Evolutionary conservation across 1,140 invertebrate species (phyloP).

Genomic region (Notospermus geniculatus): DNA sequence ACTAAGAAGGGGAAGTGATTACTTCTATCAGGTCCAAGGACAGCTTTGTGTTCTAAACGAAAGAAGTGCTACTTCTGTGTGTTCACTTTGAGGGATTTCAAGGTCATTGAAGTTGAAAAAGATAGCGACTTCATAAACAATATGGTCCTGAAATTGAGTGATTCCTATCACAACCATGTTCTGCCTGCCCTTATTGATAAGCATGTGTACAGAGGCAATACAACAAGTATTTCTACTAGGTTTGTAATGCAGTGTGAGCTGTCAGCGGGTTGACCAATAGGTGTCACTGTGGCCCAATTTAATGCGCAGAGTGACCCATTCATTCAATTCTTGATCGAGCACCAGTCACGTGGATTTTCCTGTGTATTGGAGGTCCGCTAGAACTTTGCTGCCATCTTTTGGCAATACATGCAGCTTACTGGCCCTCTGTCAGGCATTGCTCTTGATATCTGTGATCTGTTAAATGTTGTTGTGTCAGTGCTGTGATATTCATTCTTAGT

Average conservation of each 20-base stretch:
- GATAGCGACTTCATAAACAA: conserved; percentile 19
- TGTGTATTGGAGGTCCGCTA: too few relatives aligned
- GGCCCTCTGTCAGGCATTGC: conserved; percentile 9
- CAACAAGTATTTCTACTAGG: background rate
- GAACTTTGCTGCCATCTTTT: too few relatives aligned
- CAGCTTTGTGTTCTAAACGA: conserved; percentile 23
- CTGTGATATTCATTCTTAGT: too few relatives aligned
- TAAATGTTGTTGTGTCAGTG: background rate
- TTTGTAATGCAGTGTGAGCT: too few relatives aligned
- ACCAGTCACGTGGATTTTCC: too few relatives aligned
- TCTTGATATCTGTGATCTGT: conserved; percentile 10
- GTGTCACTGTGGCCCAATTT: too few relatives aligned
- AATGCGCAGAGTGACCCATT: too few relatives aligned
- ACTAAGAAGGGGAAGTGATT: conserved; percentile 20
- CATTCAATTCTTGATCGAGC: too few relatives aligned
- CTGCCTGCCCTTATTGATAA: background rate
- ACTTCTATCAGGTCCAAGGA: conserved; percentile 29
- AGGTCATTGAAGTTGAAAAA: conserved; percentile 19
- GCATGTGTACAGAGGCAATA: background rate
- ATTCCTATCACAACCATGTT: conserved; percentile 18
- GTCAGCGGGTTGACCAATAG: too few relatives aligned
- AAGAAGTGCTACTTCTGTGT: conserved; percentile 20
- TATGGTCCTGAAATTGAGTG: conserved; percentile 16
- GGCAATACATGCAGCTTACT: background rate
- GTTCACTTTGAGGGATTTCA: too few relatives aligned